These are phyloP conservation scores for Ptilodon capucinus DNA, from an alignment of 2,888 invertebrate species.

Conservation along the genomic window DNA sequence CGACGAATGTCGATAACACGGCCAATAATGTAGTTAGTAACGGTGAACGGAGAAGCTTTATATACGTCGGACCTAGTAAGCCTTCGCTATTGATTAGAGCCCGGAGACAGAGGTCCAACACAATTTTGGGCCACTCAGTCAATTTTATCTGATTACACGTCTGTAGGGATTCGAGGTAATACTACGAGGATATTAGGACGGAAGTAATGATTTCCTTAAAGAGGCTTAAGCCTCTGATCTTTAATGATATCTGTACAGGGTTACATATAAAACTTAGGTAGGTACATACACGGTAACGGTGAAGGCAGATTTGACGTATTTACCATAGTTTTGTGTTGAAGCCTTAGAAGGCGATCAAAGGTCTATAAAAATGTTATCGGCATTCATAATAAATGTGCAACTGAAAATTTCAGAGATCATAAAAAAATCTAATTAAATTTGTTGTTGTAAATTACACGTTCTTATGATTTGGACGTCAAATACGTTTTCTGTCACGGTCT, in stretches of 20 bases:
- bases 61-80: constrained; percentile 25
- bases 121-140: constrained; percentile 46
- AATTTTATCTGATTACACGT: constrained; percentile 48
- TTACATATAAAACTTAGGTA: too few relatives aligned
- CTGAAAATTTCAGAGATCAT: too few relatives aligned
- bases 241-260: neutral
- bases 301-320: too few relatives aligned
- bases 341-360: too few relatives aligned
- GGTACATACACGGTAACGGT: too few relatives aligned
- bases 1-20: neutral
- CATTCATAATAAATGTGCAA: too few relatives aligned
- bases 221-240: constrained; percentile 14
- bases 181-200: constrained; percentile 12
- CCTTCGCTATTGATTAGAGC: constrained; percentile 39
- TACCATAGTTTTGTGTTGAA: too few relatives aligned
- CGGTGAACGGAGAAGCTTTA: constrained; percentile 21
- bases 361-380: too few relatives aligned
- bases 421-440: too few relatives aligned
- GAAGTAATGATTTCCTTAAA: constrained; percentile 19
- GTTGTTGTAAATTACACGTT: too few relatives aligned
- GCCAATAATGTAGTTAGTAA: constrained; percentile 26
- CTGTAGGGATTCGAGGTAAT: constrained; percentile 36
- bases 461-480: too few relatives aligned
- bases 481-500: too few relatives aligned
- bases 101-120: constrained; percentile 33